Percentiles rank a stretch among this genome's conserved stretches.
Evolutionary conservation across 2,797 vertebrate genomes (phyloP).

Genomic region (Anguilla obscura): DNA sequence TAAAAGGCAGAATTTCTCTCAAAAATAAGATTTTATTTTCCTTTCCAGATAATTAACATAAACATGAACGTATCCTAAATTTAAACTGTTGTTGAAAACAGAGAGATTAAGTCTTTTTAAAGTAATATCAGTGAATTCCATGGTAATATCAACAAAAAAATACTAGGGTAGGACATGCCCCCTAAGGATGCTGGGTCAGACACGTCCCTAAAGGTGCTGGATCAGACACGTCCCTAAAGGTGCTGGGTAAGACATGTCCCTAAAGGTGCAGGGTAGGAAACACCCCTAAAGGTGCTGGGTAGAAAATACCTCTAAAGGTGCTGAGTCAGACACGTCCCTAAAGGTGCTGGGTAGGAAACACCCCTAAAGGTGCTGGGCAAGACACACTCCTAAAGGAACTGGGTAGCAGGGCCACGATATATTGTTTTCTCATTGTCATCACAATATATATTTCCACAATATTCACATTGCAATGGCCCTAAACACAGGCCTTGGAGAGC

Average conservation of each 20-base stretch:
- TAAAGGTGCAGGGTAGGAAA: neutral
- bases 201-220: neutral
- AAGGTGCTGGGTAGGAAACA: too few species aligned
- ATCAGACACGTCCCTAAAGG: neutral
- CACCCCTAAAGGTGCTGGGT: too few species aligned
- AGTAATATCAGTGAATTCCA: neutral
- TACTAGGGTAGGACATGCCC: neutral
- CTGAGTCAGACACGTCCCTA: too few species aligned
- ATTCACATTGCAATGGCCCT: neutral
- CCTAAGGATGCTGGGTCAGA: neutral
- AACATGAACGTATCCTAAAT: neutral
- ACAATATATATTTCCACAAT: too few species aligned
- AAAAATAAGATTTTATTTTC: conserved; percentile 11
- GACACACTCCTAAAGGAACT: too few species aligned
- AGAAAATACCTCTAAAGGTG: too few species aligned
- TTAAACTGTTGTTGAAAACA: neutral
- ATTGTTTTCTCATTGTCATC: too few species aligned
- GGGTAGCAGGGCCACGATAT: too few species aligned
- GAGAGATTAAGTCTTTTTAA: neutral
- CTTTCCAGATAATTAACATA: neutral
- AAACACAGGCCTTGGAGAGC: too few species aligned
- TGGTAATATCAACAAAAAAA: neutral
- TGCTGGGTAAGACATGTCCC: too few species aligned
- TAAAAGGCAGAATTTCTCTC: neutral
- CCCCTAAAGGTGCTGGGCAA: too few species aligned